phyloP scores from a whole-genome alignment of 2,797 vertebrate species.

The Neomorphus geoffroyi region DNA sequence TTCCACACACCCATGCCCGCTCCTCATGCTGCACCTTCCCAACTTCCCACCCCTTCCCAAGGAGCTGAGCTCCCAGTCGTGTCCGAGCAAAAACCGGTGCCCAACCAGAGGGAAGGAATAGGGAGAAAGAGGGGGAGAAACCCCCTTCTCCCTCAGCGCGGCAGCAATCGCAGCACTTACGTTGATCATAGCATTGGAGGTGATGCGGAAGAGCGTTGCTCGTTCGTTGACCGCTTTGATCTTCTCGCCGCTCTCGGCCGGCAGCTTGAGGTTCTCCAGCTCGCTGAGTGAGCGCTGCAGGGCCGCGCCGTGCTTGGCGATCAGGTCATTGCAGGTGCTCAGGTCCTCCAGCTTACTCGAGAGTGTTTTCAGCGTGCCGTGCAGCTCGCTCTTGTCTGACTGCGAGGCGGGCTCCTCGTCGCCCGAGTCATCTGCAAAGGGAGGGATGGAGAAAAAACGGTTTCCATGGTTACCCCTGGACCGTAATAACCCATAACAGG shows the following conservation, averaged over 20 bases:
- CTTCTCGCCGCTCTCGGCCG: slow-evolving; percentile 90
- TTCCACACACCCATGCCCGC: rapidly evolving
- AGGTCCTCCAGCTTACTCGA: slow-evolving; percentile 94
- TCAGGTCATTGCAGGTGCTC: slow-evolving; percentile 94
- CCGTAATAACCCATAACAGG: background rate
- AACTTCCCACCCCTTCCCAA: rapidly evolving
- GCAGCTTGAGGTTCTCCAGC: slow-evolving; percentile 89
- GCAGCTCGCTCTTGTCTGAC: slow-evolving; percentile 91
- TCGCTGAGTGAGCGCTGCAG: slow-evolving; percentile 95
- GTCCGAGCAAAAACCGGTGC: background rate
- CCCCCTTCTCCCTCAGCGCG: background rate
- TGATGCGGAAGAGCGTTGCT: slow-evolving; percentile 97
- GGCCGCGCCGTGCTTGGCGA: slow-evolving; percentile 94
- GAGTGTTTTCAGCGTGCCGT: slow-evolving; percentile 88
- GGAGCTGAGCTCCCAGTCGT: rapidly evolving
- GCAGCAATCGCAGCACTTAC: slow-evolving; percentile 74
- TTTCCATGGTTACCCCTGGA: slow-evolving; percentile 40
- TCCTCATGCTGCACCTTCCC: background rate
- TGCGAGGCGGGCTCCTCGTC: slow-evolving; percentile 91
- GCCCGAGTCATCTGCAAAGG: slow-evolving; percentile 91
- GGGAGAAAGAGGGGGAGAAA: too few relatives aligned
- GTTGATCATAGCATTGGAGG: slow-evolving; percentile 99
- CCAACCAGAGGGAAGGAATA: rapidly evolving
- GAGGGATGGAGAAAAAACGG: slow-evolving; percentile 21
- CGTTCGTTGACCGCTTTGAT: slow-evolving; percentile 94